Percentiles rank a stretch among this genome's conserved stretches.
phyloP scores from a whole-genome alignment of 2,797 vertebrate species.

The Sylvilagus floridanus region DNA sequence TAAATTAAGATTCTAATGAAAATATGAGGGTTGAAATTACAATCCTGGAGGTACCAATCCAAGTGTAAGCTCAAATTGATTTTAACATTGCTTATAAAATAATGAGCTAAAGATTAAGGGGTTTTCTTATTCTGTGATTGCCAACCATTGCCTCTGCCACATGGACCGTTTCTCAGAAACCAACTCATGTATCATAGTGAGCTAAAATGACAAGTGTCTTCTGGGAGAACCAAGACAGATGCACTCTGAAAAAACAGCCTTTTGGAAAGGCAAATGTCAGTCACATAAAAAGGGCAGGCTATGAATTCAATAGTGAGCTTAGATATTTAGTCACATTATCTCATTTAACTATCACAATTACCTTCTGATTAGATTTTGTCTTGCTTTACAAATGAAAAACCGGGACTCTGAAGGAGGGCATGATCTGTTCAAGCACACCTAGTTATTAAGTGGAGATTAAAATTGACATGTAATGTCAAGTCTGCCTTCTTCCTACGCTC shows the following conservation, averaged over 20 bases:
- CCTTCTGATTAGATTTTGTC: conserved; percentile 18
- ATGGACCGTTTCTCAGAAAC: background rate
- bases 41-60: background rate
- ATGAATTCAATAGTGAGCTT: background rate
- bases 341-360: background rate
- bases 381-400: conserved; percentile 41
- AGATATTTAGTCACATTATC: background rate
- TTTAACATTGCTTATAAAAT: background rate
- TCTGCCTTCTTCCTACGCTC: background rate
- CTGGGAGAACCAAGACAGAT: background rate
- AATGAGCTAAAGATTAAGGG: background rate
- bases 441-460: background rate
- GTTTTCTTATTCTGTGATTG: background rate
- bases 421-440: background rate
- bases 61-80: background rate
- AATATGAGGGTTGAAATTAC: background rate
- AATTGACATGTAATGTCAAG: background rate
- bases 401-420: background rate
- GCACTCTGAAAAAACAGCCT: background rate
- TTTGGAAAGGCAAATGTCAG: background rate
- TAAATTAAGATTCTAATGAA: background rate
- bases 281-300: background rate
- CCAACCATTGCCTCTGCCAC: background rate
- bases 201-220: background rate
- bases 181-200: background rate